Base-by-base conservation (phyloP, 2,797 vertebrate species). In the Sebastes taczanowskii region DNA sequence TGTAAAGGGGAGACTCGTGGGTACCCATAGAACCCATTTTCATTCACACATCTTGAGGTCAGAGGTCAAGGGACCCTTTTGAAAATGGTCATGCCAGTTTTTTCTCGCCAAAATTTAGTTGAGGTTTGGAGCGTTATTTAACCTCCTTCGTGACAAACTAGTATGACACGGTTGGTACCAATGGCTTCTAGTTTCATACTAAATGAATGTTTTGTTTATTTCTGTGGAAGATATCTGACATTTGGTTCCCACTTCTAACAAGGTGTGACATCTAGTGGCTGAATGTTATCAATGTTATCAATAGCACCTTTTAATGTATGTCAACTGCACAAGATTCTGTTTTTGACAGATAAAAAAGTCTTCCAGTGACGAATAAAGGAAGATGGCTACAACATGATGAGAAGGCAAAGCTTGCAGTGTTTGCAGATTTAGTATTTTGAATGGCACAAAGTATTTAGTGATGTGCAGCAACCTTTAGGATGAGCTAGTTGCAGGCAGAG, bases 401-500 rank as follows among this genome's bases (percentile, higher is more conserved):
- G 34, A 78, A 18, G 22, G 35, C 20, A 61, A 4, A 59, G 49
- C 32, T 38, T 35, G 23, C n/a, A 42, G 22, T 59, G 70, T 59
- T 79, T 46, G 60, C 14, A 71, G 30, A 27, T 80, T 59, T 14
- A 46, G 23, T 53, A 14, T 58, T 72, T 87, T 59, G 11, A 49
- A 70, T 62, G 20, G 42, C 52, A 30, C 4, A 16, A 52, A 34
- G 22, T 35, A 32, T 18, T 64, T 35, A 18, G 7, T 65, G 25
- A 59, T 67, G 18, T 77, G 34, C 10, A 65, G 62, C 55, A 75
- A 30, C 59, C 58, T 80, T 61, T 22, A 60, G 23, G 29, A 29
- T 35, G 34, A 70, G 22, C 49, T 65, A 1, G 22, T 49, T 64
- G 22, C 69, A 62, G 64, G 14, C 10, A 13, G 29, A 25, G 11